Percentiles rank a stretch among this genome's conserved stretches.
Evolutionary conservation across 2,113 vertebrate species (phyloP).

Genomic region (Uropsilus gracilis): DNA sequence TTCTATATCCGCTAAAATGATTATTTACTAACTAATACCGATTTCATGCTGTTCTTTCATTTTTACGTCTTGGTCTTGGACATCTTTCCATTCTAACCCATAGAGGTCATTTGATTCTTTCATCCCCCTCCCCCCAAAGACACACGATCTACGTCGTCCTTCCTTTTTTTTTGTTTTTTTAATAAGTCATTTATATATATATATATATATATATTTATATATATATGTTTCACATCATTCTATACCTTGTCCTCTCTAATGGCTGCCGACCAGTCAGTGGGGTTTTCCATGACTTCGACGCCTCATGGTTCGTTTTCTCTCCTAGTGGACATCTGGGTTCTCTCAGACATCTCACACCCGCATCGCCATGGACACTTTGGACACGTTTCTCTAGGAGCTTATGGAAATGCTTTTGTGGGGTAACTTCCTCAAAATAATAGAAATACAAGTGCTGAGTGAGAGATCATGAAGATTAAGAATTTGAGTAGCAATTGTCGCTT

Average conservation of each 20-base stretch:
- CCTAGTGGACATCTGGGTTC: neutral
- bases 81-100: neutral
- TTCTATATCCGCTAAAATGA: neutral
- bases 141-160: too few relatives aligned
- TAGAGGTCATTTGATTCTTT: neutral
- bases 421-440: conserved; percentile 10
- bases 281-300: neutral
- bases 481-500: neutral
- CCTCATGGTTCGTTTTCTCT: neutral
- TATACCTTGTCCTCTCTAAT: neutral
- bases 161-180: too few relatives aligned
- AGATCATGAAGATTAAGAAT: neutral
- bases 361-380: neutral
- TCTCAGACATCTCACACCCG: neutral
- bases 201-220: too few relatives aligned
- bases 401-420: conserved; percentile 23
- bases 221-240: too few relatives aligned
- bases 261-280: neutral
- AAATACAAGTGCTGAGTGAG: neutral
- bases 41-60: neutral
- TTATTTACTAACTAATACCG: neutral
- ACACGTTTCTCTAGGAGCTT: neutral
- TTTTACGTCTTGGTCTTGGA: neutral
- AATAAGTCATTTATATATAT: too few relatives aligned
- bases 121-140: too few relatives aligned